These are phyloP conservation scores for Theocolax elegans DNA, from an alignment of 1,140 invertebrate genomes.

Conservation along the genomic window DNA sequence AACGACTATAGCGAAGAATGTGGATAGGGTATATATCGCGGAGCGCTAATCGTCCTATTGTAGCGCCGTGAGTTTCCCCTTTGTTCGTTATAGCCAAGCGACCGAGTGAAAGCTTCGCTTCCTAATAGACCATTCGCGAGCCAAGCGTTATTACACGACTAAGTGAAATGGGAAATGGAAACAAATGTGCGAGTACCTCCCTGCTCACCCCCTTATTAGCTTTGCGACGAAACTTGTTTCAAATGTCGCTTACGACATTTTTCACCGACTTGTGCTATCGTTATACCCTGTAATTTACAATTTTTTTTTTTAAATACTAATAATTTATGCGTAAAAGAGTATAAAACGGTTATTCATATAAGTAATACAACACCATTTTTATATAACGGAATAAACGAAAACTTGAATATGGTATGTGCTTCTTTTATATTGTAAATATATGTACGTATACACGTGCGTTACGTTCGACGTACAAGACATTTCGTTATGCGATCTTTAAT, in stretches of 20 bases:
- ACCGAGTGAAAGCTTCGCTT: constrained; percentile 50
- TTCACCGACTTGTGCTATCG: too few relatives aligned
- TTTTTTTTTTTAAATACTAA: too few relatives aligned
- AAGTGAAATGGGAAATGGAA: constrained; percentile 38
- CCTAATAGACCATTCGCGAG: constrained; percentile 48
- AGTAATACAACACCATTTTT: too few relatives aligned
- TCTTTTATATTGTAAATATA: constrained; percentile 1
- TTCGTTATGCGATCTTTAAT: background rate
- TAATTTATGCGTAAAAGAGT: too few relatives aligned
- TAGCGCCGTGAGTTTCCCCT: constrained; percentile 50
- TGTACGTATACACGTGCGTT: background rate
- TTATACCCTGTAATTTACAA: too few relatives aligned
- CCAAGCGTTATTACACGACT: constrained; percentile 46
- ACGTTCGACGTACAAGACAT: background rate
- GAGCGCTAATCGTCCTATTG: constrained; percentile 51
- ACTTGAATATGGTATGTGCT: too few relatives aligned
- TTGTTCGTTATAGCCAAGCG: constrained; percentile 46
- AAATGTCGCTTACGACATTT: too few relatives aligned
- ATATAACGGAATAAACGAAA: too few relatives aligned
- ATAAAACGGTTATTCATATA: too few relatives aligned
- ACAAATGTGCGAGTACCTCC: constrained; percentile 36
- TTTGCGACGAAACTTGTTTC: too few relatives aligned
- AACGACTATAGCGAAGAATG: constrained; percentile 1
- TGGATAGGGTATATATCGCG: too few relatives aligned
- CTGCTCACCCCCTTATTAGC: too few relatives aligned